These are phyloP conservation scores for Agonopterix arenella DNA, from an alignment of 2,888 invertebrate genomes.

Conservation along the genomic window DNA sequence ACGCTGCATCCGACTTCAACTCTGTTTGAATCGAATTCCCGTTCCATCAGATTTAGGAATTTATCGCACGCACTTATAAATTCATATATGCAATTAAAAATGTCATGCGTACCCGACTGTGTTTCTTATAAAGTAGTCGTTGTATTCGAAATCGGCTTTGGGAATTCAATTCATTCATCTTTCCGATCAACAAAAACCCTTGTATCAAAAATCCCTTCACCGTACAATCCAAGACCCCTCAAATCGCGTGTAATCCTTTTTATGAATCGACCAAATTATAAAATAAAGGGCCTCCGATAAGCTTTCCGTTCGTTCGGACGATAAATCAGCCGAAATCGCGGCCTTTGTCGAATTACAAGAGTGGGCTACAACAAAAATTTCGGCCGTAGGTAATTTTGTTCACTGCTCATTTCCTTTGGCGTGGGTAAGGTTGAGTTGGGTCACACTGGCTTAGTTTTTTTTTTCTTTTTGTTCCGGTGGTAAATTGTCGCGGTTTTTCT, in stretches of 20 bases:
- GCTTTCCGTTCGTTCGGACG: slow-evolving; percentile 17
- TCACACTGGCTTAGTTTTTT: no score
- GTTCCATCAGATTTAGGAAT: no score
- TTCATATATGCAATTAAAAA: no score
- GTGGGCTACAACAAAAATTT: slow-evolving; percentile 26
- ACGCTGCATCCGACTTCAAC: no score
- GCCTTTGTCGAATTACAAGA: slow-evolving; percentile 18
- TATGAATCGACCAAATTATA: slow-evolving; percentile 28
- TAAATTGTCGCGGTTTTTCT: no score
- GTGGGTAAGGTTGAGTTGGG: slow-evolving; percentile 11
- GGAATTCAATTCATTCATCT: neutral
- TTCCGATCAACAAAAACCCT: neutral
- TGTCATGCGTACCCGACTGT: no score
- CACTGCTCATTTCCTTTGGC: slow-evolving; percentile 43
- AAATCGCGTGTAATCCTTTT: slow-evolving; percentile 22
- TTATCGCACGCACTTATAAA: no score
- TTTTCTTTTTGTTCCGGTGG: no score
- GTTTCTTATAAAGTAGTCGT: no score
- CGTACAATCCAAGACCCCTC: neutral
- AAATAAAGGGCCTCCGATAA: slow-evolving; percentile 25
- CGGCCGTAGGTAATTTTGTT: slow-evolving; percentile 37
- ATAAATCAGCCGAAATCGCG: slow-evolving; percentile 25
- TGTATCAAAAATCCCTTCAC: neutral
- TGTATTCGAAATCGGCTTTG: no score
- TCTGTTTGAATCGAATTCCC: no score